Conservation (phyloP, 2,113 vertebrate species). For the Toxotes chatareus region DNA sequence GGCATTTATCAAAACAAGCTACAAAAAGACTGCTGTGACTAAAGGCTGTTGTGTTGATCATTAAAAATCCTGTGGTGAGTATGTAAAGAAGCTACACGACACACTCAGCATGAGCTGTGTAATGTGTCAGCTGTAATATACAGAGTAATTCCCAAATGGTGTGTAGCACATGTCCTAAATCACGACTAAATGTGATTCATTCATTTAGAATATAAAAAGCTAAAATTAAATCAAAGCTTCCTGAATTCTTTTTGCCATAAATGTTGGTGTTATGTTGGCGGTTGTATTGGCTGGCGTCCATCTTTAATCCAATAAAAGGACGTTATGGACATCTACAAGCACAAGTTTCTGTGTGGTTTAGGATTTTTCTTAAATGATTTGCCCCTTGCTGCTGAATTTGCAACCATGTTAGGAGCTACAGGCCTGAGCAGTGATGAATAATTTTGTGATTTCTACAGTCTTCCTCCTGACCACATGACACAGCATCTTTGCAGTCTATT, state of each 20-base stretch:
- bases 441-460: background rate
- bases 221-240: background rate
- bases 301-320: slow-evolving; percentile 30
- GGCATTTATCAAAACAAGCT: slow-evolving; percentile 17
- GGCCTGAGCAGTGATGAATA: background rate
- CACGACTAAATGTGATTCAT: background rate
- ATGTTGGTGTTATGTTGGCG: background rate
- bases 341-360: slow-evolving; percentile 16
- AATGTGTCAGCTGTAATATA: slow-evolving; percentile 8
- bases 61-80: slow-evolving; percentile 1
- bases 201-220: background rate
- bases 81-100: slow-evolving; percentile 11
- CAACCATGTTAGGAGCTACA: too few relatives aligned
- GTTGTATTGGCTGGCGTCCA: slow-evolving; percentile 4
- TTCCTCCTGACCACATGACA: background rate
- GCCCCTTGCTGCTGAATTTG: too few relatives aligned
- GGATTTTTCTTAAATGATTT: background rate
- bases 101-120: slow-evolving; percentile 11
- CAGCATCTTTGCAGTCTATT: background rate
- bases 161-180: background rate
- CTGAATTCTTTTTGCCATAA: background rate
- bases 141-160: background rate
- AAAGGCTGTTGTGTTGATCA: slow-evolving; percentile 24
- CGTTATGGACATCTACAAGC: slow-evolving; percentile 15
- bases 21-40: slow-evolving; percentile 1